Base-by-base conservation (phyloP, 2,888 invertebrate genomes). In the Chromoteleia sp. region DNA sequence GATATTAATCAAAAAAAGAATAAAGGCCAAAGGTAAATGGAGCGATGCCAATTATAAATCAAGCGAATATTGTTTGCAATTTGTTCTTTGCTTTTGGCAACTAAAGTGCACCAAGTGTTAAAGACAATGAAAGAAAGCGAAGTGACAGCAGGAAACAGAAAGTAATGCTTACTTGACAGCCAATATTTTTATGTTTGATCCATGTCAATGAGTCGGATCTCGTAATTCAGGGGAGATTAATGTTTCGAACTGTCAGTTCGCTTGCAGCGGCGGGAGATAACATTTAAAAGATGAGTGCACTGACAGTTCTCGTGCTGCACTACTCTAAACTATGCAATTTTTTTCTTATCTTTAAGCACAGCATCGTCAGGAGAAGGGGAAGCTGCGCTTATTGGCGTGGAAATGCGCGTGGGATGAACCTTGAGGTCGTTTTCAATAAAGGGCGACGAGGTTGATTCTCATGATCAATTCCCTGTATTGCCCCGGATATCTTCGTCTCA, bases 271-370 rank as follows among this genome's bases (percentile, higher is more conserved):
- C 12, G 25, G 14, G 33, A n/a, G 19, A 33, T 33, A 14, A 29
- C 54, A 54, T 54, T 17, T 15, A 17, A n/a, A 17, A 17, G 54
- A 54, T 33, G 54, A 54, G 54, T 54, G 30, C 33, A 33, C 54
- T 33, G 54, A 33, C 54, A 54, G 54, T 54, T 17, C 54, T 30
- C 30, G 33, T 15, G 14, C 54, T 54, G 54, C 54, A 54, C 54
- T 54, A 33, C 2, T 52, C 25, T 29, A 52, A 52, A 52, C 29
- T 14, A 29, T 29, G 7, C 50, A 14, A 29, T 14, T 33, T 54
- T 33, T 54, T 30, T 15, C 8, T 33, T 15, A 33, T 54, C 33
- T 10, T 17, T 2, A 17, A 54, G 54, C 15, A 1, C 10, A 15
- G n/a, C 19, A 17, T 17, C 43, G 17, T 21, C 1, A 21, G 3